Evolutionary conservation across 2,113 vertebrate genomes (phyloP), one percentile per base, ranked within the genome.

Genomic region (Cathartes aura): DNA sequence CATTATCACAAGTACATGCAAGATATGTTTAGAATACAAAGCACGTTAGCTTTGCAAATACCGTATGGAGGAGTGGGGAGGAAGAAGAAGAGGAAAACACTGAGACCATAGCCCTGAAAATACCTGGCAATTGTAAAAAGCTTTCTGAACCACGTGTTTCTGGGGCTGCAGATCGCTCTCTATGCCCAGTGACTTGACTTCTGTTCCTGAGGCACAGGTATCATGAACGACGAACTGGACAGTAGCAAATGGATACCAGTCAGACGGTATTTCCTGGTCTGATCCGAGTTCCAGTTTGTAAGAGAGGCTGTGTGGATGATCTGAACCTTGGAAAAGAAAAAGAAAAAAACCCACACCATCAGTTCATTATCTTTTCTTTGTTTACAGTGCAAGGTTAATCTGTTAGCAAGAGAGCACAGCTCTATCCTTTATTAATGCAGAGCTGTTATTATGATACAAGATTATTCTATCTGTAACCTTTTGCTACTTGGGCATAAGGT

Each of bases 201-300:
- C 98, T 24, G 99, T 98, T 96, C 98, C 94, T 1, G 99, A 99
- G 90, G 99, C 99, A 19, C 98, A 98, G 6, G 98, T 98, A 9
- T 99, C 99, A 14, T 98, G 98, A 62, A 99, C 90, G 22, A 98
- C 98, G 90, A 99, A 99, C 97, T 99, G 99, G 97, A 99, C 98
- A 2, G 98, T 99, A 87, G 99, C 98, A 90, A 99, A 99, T 6
- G 99, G 99, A 80, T 99, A 98, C 99, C 99, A 99, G 93, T 99
- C 99, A 15, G 95, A 98, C 1, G 99, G 99, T 70, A 99, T 99
- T 97, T 99, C 99, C 97, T 99, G 99, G 98, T 99, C 99, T 32
- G 99, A 99, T 48, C 99, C 99, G 17, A 99, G 99, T 91, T 99
- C 99, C 34, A 99, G 98, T 95, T 99, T 99, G 97, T 99, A 99